These are phyloP conservation scores for Montipora sp. DNA, from an alignment of 64 coral and sea anemone genomes.

Conservation along the genomic window DNA sequence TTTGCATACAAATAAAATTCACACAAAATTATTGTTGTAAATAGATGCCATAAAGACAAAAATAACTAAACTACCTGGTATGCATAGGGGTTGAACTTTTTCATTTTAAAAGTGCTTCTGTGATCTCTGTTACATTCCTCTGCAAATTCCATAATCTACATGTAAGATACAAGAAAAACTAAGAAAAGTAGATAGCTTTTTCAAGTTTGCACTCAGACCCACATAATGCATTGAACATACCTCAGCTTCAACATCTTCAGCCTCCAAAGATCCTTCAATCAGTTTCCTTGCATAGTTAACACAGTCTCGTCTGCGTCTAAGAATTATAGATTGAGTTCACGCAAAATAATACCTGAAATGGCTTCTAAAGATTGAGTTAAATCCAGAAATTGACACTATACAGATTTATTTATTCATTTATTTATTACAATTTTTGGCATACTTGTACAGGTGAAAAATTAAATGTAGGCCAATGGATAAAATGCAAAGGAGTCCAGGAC, in stretches of 20 bases:
- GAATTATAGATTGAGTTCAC: not conserved
- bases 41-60: too few species aligned
- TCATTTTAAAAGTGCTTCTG: constrained; percentile 7
- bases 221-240: not conserved
- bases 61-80: constrained; percentile 64
- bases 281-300: constrained; percentile 91
- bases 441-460: too few species aligned
- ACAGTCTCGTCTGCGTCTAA: constrained; percentile 84
- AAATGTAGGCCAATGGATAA: too few species aligned
- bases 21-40: too few species aligned
- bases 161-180: not conserved
- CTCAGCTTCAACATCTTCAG: constrained; percentile 55
- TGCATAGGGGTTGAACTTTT: constrained; percentile 86
- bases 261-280: constrained; percentile 76
- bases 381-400: too few species aligned
- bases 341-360: too few species aligned
- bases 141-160: constrained; percentile 77
- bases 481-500: too few species aligned
- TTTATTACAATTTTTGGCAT: too few species aligned
- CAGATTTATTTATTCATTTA: too few species aligned
- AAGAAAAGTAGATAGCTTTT: not conserved
- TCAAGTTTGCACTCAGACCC: too few species aligned
- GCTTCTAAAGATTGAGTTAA: too few species aligned
- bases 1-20: too few species aligned
- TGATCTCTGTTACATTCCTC: constrained; percentile 40